Percentiles rank a stretch among this genome's conserved stretches.
Conservation (phyloP, 2,888 invertebrate species). For the Osedax frankpressi region DNA sequence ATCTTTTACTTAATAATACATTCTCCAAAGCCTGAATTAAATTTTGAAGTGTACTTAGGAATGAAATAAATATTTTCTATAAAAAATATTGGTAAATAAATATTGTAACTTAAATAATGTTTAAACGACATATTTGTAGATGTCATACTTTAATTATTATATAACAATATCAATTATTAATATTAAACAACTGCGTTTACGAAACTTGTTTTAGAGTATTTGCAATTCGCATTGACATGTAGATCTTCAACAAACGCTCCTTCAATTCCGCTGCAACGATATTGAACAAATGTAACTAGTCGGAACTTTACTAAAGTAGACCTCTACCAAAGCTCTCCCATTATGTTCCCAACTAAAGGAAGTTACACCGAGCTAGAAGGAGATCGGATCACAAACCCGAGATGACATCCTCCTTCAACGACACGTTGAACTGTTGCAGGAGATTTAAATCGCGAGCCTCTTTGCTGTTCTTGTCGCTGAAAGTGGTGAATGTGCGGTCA, state of each 20-base stretch:
- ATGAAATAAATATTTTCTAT: too few species aligned
- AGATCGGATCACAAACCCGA: background rate
- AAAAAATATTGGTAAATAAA: too few species aligned
- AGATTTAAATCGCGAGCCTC: constrained; percentile 75
- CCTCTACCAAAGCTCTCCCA: too few species aligned
- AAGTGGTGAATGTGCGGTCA: constrained; percentile 14
- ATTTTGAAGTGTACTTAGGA: too few species aligned
- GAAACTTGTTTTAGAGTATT: background rate
- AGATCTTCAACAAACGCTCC: background rate
- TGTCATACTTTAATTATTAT: background rate
- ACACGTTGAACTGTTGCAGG: constrained; percentile 55
- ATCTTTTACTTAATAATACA: background rate
- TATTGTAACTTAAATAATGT: too few species aligned
- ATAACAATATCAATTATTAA: background rate
- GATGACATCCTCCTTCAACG: constrained; percentile 37
- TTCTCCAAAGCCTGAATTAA: background rate
- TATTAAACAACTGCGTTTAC: background rate
- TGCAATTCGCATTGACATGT: background rate
- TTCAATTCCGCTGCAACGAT: background rate
- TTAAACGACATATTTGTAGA: too few species aligned
- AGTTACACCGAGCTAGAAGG: too few species aligned
- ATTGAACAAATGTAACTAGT: too few species aligned
- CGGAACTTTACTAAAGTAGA: too few species aligned
- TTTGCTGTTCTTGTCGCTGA: constrained; percentile 69
- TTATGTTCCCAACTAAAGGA: too few species aligned